A percentile compares a stretch with the other conserved stretches of the same genome.
phyloP scores from a whole-genome alignment of 2,797 vertebrate genomes.

The Typhlichthys subterraneus region DNA sequence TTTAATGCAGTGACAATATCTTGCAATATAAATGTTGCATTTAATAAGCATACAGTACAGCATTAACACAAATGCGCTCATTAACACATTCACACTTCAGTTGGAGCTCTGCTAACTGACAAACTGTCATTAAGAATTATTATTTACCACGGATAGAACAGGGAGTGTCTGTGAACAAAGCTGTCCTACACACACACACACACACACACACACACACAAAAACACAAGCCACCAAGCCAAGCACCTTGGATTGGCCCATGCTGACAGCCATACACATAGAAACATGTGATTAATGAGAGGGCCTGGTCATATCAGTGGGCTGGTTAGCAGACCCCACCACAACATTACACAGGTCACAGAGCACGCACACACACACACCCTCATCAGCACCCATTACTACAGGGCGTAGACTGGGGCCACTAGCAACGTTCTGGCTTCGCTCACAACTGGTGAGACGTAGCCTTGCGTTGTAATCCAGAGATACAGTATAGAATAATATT shows the following conservation, averaged over 20 bases:
- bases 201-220: constrained; percentile 9
- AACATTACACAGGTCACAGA: constrained; percentile 87
- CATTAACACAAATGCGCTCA: too few relatives aligned
- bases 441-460: neutral
- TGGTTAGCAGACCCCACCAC: constrained; percentile 87
- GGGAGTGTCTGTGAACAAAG: too few relatives aligned
- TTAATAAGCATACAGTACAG: too few relatives aligned
- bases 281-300: constrained; percentile 94
- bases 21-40: too few relatives aligned
- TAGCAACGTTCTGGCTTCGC: constrained; percentile 20
- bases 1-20: too few relatives aligned
- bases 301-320: constrained; percentile 92
- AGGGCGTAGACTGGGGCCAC: constrained; percentile 68
- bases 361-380: constrained; percentile 42
- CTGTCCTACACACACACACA: neutral
- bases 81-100: too few relatives aligned
- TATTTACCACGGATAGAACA: too few relatives aligned
- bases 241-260: constrained; percentile 59
- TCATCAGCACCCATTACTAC: constrained; percentile 70
- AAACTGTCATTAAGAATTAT: too few relatives aligned
- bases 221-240: constrained; percentile 30
- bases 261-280: constrained; percentile 81
- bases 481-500: neutral
- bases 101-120: too few relatives aligned
- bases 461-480: too few relatives aligned